phyloP scores from a whole-genome alignment of 2,113 vertebrate species.

The Mirounga angustirostris region DNA sequence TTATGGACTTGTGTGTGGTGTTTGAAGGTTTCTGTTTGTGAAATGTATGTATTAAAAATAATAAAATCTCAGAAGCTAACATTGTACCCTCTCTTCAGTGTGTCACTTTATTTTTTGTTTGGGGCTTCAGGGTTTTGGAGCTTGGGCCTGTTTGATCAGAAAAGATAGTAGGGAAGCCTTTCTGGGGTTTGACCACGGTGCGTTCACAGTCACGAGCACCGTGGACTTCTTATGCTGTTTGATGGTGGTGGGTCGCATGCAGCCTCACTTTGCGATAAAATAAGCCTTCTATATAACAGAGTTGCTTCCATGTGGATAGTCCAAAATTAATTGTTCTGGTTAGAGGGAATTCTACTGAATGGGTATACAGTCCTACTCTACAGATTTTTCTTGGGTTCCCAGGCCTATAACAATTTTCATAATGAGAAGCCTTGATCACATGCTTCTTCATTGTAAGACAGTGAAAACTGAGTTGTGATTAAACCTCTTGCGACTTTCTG shows the following conservation, averaged over 20 bases:
- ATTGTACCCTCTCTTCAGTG: constrained; percentile 62
- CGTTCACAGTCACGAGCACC: neutral
- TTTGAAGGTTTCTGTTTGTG: constrained; percentile 89
- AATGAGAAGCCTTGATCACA: constrained; percentile 2
- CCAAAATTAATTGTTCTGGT: neutral
- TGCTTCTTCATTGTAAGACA: neutral
- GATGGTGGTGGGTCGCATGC: neutral
- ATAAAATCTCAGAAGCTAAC: constrained; percentile 87
- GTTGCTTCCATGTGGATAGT: neutral
- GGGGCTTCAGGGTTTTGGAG: neutral
- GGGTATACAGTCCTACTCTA: neutral
- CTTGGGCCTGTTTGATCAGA: constrained; percentile 8
- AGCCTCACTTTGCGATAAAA: neutral
- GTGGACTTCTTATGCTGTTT: neutral
- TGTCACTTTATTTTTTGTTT: constrained; percentile 39
- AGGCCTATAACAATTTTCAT: neutral
- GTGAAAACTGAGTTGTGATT: constrained; percentile 3
- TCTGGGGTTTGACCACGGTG: neutral
- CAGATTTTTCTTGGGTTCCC: constrained; percentile 22
- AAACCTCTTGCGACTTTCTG: neutral
- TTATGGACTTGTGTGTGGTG: constrained; percentile 87
- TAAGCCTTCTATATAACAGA: neutral
- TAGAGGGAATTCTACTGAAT: neutral
- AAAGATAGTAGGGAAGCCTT: neutral
- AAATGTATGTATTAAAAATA: constrained; percentile 90